Percentiles rank a stretch among this genome's conserved stretches.
Evolutionary conservation across 1,140 invertebrate species (phyloP).

Genomic region (Megalonaias nervosa): DNA sequence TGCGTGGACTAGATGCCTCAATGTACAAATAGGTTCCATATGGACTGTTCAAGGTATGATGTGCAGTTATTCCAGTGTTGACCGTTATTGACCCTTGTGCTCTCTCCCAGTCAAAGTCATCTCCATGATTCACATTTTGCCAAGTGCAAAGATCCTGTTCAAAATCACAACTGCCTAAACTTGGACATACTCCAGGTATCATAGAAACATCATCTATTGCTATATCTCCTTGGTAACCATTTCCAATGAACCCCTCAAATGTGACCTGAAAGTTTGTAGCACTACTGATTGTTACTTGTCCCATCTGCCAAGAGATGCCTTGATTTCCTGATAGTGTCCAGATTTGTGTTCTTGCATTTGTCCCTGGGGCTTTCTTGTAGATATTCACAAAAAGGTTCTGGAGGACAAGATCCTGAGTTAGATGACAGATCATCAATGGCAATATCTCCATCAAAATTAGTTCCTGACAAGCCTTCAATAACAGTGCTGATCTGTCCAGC

Average conservation of each 20-base stretch:
- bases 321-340: slow-evolving; percentile 51
- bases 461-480: slow-evolving; percentile 62
- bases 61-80: slow-evolving; percentile 52
- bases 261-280: slow-evolving; percentile 34
- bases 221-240: slow-evolving; percentile 48
- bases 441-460: slow-evolving; percentile 60
- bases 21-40: slow-evolving; percentile 68
- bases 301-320: slow-evolving; percentile 50
- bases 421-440: slow-evolving; percentile 67
- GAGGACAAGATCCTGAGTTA: slow-evolving; percentile 40
- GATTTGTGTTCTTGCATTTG: slow-evolving; percentile 25
- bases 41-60: slow-evolving; percentile 48
- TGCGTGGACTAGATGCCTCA: slow-evolving; percentile 58
- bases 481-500: slow-evolving; percentile 44
- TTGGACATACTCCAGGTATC: slow-evolving; percentile 33
- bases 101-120: slow-evolving; percentile 67
- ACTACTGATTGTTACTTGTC: slow-evolving; percentile 45
- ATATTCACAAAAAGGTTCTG: slow-evolving; percentile 44
- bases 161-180: slow-evolving; percentile 63
- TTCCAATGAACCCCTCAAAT: slow-evolving; percentile 58
- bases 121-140: slow-evolving; percentile 43
- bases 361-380: slow-evolving; percentile 38
- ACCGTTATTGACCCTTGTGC: slow-evolving; percentile 35
- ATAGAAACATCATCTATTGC: slow-evolving; percentile 54
- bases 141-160: slow-evolving; percentile 64